A percentile compares a stretch with the other conserved stretches of the same genome.
Conservation (phyloP, 2,797 vertebrate genomes). For the Xenentodon cancila region DNA sequence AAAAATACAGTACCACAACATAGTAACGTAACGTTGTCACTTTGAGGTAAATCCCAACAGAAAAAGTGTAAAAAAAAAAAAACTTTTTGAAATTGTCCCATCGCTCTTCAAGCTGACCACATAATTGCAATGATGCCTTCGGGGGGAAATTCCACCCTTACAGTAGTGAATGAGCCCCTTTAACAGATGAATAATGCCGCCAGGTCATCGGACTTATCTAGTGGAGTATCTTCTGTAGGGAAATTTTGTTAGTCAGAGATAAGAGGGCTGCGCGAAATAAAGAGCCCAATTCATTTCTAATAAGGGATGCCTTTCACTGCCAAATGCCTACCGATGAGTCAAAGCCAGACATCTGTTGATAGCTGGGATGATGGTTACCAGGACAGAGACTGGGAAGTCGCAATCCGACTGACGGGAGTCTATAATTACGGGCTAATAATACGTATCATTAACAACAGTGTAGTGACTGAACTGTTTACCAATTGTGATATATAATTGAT, state of each 20-base stretch:
- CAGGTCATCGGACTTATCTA: slow-evolving; percentile 55
- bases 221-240: slow-evolving; percentile 45
- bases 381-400: slow-evolving; percentile 29
- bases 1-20: slow-evolving; percentile 26
- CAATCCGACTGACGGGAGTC: slow-evolving; percentile 14
- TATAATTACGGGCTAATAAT: slow-evolving; percentile 20
- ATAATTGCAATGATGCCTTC: slow-evolving; percentile 54
- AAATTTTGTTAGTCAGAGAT: slow-evolving; percentile 63
- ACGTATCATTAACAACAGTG: slow-evolving; percentile 1
- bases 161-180: slow-evolving; percentile 64
- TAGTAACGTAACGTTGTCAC: slow-evolving; percentile 15
- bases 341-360: slow-evolving; percentile 50
- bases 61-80: slow-evolving; percentile 10
- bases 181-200: slow-evolving; percentile 40
- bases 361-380: slow-evolving; percentile 20
- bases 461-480: no score
- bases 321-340: slow-evolving; percentile 45
- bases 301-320: slow-evolving; percentile 50
- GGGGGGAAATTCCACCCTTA: slow-evolving; percentile 66
- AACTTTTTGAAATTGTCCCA: slow-evolving; percentile 20
- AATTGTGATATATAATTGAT: no score
- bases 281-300: slow-evolving; percentile 53
- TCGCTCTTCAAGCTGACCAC: slow-evolving; percentile 55
- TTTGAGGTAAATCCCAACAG: slow-evolving; percentile 20
- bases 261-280: slow-evolving; percentile 43